Conservation (phyloP, 2,113 vertebrate genomes). For the Ancistrus triradiatus region DNA sequence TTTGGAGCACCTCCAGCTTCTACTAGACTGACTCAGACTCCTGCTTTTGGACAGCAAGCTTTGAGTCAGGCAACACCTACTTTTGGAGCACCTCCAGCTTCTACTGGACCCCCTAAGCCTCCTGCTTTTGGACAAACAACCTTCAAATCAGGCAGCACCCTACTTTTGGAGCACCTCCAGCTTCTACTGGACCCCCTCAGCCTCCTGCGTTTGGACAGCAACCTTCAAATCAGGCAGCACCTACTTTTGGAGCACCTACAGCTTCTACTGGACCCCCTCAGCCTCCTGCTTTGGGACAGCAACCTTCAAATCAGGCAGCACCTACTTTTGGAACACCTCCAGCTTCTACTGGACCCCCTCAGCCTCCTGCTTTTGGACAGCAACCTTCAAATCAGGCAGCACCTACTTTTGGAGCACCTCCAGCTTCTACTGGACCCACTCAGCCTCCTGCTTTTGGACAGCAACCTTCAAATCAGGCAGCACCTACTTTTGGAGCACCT, state of each 20-base stretch:
- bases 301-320: constrained; percentile 41
- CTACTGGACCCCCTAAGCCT: constrained; percentile 37
- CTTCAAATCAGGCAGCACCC: too few relatives aligned
- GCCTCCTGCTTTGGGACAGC: too few relatives aligned
- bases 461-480: constrained; percentile 39
- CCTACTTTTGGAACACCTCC: constrained; percentile 49
- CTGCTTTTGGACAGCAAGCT: constrained; percentile 58
- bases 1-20: constrained; percentile 55
- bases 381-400: constrained; percentile 42
- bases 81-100: neutral
- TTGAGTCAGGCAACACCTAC: neutral
- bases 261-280: too few relatives aligned
- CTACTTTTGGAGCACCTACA: neutral
- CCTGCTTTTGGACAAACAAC: constrained; percentile 52
- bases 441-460: constrained; percentile 53
- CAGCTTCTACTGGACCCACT: constrained; percentile 25
- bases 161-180: constrained; percentile 47
- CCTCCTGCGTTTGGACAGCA: constrained; percentile 58
- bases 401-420: constrained; percentile 49
- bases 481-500: constrained; percentile 45
- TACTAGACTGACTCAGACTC: constrained; percentile 60
- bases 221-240: neutral
- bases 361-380: too few relatives aligned
- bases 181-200: constrained; percentile 69
- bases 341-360: too few relatives aligned